Base-by-base conservation (phyloP, 2,113 vertebrate genomes). In the Abramis brama region DNA sequence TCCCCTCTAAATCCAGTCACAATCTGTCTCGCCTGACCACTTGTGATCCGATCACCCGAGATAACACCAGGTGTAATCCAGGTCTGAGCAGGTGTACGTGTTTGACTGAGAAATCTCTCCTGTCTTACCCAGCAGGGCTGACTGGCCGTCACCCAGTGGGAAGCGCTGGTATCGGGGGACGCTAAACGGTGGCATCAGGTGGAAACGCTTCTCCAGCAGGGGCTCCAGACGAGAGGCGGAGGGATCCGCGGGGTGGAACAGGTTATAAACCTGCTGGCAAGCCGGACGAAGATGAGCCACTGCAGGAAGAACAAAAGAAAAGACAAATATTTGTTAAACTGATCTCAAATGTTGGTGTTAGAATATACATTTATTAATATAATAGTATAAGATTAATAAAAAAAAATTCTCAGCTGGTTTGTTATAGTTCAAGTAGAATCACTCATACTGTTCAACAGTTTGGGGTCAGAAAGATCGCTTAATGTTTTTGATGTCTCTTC, bases 261-360 rank as follows among this genome's bases (percentile, higher is more conserved):
- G 95, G 95, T 99, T 99, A 90, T 99, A 98, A 57, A 99, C 96
- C 93, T 99, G 98, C 94, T 98, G 97, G 89, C 98, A 99, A 86
- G 97, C 97, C 0, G 98, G 98, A 83, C 96, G 96, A 82, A 99
- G 95, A 84, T 96, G 96, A 0, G 93, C 91, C 77, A 96, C 95
- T 96, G 91, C 0, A 90, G 93, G 23, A 50, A 6, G 21, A 5
- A 27, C 27, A 39, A 13, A 10, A 27, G 17, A 59, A 23, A 15
- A 50, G 13, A 30, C 52, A 4, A 33, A 52, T 52, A 5, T 17
- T 1, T 66, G 17, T 52, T 5, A 10, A 36, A 30, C 33, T 13
- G 23, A 36, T 36, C 17, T 36, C 0, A 68, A 70, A 10, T 21
- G 19, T 17, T 68, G 3, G 64, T 57, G 6, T 57, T 57, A 57